Evolutionary conservation across 2,888 invertebrate genomes (phyloP), one percentile per base, ranked within the genome.

Genomic region (Parascotia fuliginaria): DNA sequence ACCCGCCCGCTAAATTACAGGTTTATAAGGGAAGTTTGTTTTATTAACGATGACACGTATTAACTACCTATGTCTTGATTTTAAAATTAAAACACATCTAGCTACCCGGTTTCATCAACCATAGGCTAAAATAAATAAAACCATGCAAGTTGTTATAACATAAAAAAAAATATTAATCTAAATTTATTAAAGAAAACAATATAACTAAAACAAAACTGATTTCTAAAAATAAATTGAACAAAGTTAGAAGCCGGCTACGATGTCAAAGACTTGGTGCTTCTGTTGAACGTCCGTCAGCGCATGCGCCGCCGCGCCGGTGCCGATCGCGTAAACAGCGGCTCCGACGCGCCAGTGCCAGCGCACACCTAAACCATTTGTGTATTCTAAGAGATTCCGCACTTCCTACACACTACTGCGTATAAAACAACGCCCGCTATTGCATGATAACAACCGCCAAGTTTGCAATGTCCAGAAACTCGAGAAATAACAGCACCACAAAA

Each of bases 231-330:
- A 88, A 75, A 77, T 68, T 56, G 65, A 67, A 77, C 69, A 65
- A 71, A 68, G 64, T 69, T 71, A 70, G 80, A 77, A 77, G 83
- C 77, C 77, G 73, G 71, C 73, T 68, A 72, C 69, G 81, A 87
- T 89, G 89, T 89, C 88, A 88, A 87, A 87, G 83, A 83, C 77
- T 82, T 82, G 65, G 76, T 72, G 80, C 72, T 73, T 73, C 78
- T 89, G 89, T 75, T 82, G 74, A 71, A 70, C 80, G 82, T 89
- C 88, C 73, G 79, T 89, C 89, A 84, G 76, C 89, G 77, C 76
- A 65, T 52, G 39, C 27, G 36, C 43, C 19, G 48, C 55, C 52
- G 39, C 27, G 36, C 43, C 19, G 48, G 52, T 60, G 55, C 55
- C 47, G 76, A 66, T 83, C 81, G 81, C 83, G 85, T 91, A 91